Evolutionary conservation across 2,888 invertebrate species (phyloP), one percentile per base, ranked within the genome.

Genomic region (Diachrysia chrysitis): DNA sequence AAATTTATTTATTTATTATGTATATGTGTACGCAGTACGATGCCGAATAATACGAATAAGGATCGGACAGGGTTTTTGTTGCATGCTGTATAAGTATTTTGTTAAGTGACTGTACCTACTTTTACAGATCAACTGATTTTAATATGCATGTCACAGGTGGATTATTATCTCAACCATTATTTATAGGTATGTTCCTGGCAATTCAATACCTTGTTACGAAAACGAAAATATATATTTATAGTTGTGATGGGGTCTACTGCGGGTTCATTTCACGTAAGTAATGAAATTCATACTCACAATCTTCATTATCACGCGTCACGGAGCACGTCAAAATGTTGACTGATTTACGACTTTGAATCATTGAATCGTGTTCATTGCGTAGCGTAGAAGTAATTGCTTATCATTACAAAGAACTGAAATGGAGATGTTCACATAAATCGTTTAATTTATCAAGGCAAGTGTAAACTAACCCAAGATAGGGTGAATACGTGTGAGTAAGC

Each of bases 381-480:
- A 32, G 58, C 54, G 42, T 51, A 59, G 57, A 72, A 69, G 67
- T 63, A 25, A 78, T 60, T 48, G 55, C 68, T 75, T 81, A 74
- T 75, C 71, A 65, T 48, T 23, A 42, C 1, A 62, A 48, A 14
- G 37, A 61, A 62, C 25, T 35, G 42, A 65, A 51, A 56, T 29
- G 23, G 60, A 68, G 66, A 72, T 71, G 60, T 66, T 72, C 59
- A 37, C 61, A 66, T 76, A 71, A 81, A 76, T 80, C 71, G 57
- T 69, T 67, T 59, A 66, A 74, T 71, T 71, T 69, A 82, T 72
- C 69, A 70, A 70, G 57, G 66, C 58, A 58, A 70, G 71, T 76
- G 76, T 73, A 67, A 76, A 81, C 60, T 73, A 67, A 68, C 62
- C 73, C 56, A 51, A 66, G 71, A 71, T 71, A 71, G 53, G 63